Evolutionary conservation across 2,888 invertebrate genomes (phyloP), one percentile per base, ranked within the genome.

Genomic region (Trissoscelio sp.): DNA sequence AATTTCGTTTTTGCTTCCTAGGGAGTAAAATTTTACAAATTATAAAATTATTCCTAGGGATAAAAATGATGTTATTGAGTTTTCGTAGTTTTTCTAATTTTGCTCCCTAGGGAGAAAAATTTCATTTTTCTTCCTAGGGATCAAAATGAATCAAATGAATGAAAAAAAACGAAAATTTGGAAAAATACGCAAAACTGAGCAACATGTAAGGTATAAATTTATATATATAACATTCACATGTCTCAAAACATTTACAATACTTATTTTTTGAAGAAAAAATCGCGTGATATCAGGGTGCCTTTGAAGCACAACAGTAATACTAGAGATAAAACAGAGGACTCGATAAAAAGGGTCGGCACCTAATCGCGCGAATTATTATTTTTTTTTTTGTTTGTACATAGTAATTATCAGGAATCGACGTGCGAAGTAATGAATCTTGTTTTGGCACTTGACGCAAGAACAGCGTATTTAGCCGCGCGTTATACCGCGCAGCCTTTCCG

Each of bases 401-500:
- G 12, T 66, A 55, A 39, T 55, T 9, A 57, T 69, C 55, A 69
- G 34, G 69, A 57, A 16, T 60, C 20, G 11, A 22, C 46, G n/a
- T 28, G 44, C 20, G 34, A 37, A 18, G 37, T 20, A 57, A 60
- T 57, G 7, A 62, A 70, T 0, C 44, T 48, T 3, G 7, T 55
- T 81, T 81, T 81, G 81, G 81, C 81, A 81, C 81, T 73, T 62
- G 39, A 55, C 48, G 48, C 51, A 64, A 34, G 42, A 12, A 12
- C 14, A 28, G 51, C 48, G 48, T 28, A 34, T 42, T 20, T 55
- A n/a, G 58, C 84, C 82, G 83, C 79, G 83, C 85, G 93, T 93
- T 93, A 96, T 93, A 97, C 95, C 85, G 95, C 95, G 92, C 97
- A 96, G 82, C 96, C 96, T 88, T 94, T 95, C 88, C 94, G 94